Conservation (phyloP, 1,140 invertebrate genomes). For the Steinernema feltiae region DNA sequence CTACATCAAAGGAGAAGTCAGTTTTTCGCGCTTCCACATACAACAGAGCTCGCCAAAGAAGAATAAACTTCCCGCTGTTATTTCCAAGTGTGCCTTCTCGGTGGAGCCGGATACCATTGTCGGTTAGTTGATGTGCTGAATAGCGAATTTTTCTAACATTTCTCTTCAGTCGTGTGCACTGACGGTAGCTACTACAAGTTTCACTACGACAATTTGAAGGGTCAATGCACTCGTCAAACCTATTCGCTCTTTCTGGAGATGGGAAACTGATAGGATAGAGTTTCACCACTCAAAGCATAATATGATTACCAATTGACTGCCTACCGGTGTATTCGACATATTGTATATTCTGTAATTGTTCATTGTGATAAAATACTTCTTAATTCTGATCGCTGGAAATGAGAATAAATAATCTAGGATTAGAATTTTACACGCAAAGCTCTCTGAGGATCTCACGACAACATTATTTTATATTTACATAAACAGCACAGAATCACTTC, state of each 20-base stretch:
- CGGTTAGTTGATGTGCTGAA: constrained; percentile 11
- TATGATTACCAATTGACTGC: background rate
- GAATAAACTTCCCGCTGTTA: constrained; percentile 8
- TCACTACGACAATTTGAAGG: constrained; percentile 19
- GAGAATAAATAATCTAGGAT: no score
- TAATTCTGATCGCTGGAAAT: no score
- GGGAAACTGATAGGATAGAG: background rate
- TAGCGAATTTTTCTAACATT: background rate
- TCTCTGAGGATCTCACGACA: no score
- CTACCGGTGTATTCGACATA: background rate
- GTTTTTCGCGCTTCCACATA: constrained; percentile 20
- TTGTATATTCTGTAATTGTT: no score
- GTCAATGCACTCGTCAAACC: background rate
- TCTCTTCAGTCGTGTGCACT: constrained; percentile 25
- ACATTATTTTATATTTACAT: no score
- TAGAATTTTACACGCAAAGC: no score
- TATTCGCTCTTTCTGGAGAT: constrained; percentile 1
- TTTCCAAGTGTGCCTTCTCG: constrained; percentile 27
- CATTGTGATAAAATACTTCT: no score
- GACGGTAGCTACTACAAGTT: constrained; percentile 32
- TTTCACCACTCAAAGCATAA: background rate
- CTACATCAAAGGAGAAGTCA: constrained; percentile 29
- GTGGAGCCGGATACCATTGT: constrained; percentile 17
- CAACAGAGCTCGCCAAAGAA: constrained; percentile 3
- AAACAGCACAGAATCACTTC: no score